These are phyloP conservation scores for Cuniculus paca DNA, from an alignment of 2,797 vertebrate genomes.

Conservation along the genomic window DNA sequence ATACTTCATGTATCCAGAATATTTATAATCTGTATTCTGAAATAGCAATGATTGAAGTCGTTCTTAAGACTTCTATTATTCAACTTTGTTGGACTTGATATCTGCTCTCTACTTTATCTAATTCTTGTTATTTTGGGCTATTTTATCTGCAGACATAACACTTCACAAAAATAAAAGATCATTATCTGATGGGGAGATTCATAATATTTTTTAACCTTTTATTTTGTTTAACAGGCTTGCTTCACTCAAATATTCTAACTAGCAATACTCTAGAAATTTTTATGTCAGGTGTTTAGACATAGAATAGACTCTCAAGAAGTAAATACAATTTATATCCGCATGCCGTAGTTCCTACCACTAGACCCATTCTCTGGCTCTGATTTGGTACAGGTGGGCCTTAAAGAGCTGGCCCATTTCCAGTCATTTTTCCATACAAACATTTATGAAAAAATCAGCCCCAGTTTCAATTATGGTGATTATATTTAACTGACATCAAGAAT, in stretches of 20 bases:
- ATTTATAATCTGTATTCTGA: background rate
- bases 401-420: slow-evolving; percentile 53
- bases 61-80: background rate
- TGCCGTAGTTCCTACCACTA: background rate
- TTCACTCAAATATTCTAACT: slow-evolving; percentile 36
- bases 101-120: slow-evolving; percentile 18
- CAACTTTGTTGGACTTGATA: slow-evolving; percentile 24
- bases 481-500: slow-evolving; percentile 52
- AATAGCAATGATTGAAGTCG: background rate
- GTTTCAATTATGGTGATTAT: slow-evolving; percentile 26
- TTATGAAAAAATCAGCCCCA: background rate
- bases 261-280: slow-evolving; percentile 63
- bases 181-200: background rate
- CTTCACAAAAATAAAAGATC: background rate
- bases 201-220: background rate
- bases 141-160: background rate
- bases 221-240: slow-evolving; percentile 19
- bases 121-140: background rate
- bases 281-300: slow-evolving; percentile 66
- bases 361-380: slow-evolving; percentile 25
- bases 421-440: background rate
- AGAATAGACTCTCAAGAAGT: slow-evolving; percentile 56
- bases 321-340: slow-evolving; percentile 56
- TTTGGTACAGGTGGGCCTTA: slow-evolving; percentile 60
- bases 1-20: background rate